Percentiles rank a stretch among this genome's conserved stretches.
Evolutionary conservation across 1,140 invertebrate species (phyloP).

Genomic region (Argopecten irradians): DNA sequence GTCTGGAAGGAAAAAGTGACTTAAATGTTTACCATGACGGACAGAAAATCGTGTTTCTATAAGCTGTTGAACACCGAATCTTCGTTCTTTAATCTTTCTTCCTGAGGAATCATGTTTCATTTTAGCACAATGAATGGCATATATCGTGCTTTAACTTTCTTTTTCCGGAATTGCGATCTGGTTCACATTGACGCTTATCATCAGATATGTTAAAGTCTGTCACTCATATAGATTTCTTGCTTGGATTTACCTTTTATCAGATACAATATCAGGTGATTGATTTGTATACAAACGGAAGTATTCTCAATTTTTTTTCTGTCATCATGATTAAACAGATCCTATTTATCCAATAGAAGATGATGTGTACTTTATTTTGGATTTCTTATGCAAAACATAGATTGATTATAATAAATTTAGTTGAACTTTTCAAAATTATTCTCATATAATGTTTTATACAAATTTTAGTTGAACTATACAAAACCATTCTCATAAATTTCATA

Average conservation of each 20-base stretch:
- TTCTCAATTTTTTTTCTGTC: background rate
- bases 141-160: background rate
- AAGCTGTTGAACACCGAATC: background rate
- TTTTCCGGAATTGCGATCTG: constrained; percentile 3
- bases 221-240: background rate
- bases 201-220: background rate
- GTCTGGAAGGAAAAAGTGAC: background rate
- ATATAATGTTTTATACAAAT: no score
- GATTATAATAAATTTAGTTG: no score
- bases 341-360: no score
- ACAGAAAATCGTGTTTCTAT: background rate
- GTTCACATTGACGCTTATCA: background rate
- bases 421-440: no score
- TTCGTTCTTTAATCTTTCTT: background rate
- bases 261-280: background rate
- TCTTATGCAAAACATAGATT: no score
- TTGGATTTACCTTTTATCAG: background rate
- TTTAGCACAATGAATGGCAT: background rate
- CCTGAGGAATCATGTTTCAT: background rate
- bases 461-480: no score
- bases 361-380: no score
- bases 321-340: background rate
- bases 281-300: background rate
- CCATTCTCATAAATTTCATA: no score
- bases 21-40: background rate